Conservation (phyloP, 1,140 invertebrate species). For the Plutomurus gul region DNA sequence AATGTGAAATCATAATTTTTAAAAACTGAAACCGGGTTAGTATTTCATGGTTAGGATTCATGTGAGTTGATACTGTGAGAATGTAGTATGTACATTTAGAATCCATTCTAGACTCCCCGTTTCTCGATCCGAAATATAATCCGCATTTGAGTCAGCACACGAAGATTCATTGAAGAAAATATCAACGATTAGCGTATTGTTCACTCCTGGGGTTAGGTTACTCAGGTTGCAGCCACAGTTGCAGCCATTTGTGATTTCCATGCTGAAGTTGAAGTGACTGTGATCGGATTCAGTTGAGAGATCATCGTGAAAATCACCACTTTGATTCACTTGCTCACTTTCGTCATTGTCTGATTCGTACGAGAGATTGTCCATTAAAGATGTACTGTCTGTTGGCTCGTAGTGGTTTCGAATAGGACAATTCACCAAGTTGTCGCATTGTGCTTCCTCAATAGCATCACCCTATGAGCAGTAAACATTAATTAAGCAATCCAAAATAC, state of each 20-base stretch:
- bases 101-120: slow-evolving; percentile 47
- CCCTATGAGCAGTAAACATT: slow-evolving; percentile 28
- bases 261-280: slow-evolving; percentile 21
- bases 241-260: slow-evolving; percentile 41
- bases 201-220: slow-evolving; percentile 43
- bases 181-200: slow-evolving; percentile 46
- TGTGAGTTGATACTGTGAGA: neutral
- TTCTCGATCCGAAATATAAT: neutral
- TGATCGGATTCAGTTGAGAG: neutral
- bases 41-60: no score
- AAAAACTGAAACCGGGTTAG: neutral
- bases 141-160: slow-evolving; percentile 30
- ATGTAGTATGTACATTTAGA: slow-evolving; percentile 44
- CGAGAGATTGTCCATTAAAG: no score
- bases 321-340: no score
- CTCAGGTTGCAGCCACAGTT: slow-evolving; percentile 51
- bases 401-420: no score
- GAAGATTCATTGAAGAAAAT: slow-evolving; percentile 48
- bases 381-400: no score
- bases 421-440: slow-evolving; percentile 25
- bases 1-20: neutral
- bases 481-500: neutral
- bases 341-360: no score
- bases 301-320: neutral
- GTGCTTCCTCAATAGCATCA: slow-evolving; percentile 45